phyloP scores from a whole-genome alignment of 2,113 vertebrate species.

The Antechinus flavipes region DNA sequence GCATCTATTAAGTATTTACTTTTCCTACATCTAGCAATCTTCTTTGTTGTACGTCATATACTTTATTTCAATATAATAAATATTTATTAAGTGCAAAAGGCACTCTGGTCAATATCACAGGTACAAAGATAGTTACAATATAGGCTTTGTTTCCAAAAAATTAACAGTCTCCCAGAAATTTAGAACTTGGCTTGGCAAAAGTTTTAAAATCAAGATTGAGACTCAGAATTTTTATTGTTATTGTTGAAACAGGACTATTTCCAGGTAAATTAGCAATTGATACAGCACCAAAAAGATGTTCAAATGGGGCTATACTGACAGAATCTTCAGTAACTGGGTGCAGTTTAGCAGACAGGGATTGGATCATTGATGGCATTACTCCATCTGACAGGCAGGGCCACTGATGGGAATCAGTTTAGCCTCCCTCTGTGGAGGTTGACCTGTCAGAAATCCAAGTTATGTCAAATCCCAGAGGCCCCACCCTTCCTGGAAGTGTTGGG shows the following conservation, averaged over 20 bases:
- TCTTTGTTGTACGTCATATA: background rate
- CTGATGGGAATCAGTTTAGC: too few species aligned
- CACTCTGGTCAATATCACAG: background rate
- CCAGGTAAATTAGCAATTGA: too few species aligned
- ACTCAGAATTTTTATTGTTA: background rate
- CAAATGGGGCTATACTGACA: background rate
- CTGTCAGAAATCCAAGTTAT: too few species aligned
- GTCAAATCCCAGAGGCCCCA: too few species aligned
- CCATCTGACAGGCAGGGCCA: too few species aligned
- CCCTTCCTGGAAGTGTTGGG: too few species aligned
- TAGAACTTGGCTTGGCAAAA: background rate
- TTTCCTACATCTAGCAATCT: background rate
- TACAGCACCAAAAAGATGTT: background rate
- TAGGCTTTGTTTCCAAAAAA: background rate
- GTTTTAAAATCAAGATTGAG: background rate
- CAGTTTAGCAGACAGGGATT: too few species aligned
- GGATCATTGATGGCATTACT: too few species aligned
- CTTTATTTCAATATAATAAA: background rate
- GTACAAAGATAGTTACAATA: background rate
- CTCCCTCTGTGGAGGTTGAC: too few species aligned
- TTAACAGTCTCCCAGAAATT: background rate
- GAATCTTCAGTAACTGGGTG: background rate
- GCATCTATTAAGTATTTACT: too few species aligned
- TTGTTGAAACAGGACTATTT: background rate
- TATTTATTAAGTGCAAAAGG: background rate